Conservation (phyloP, 2,888 invertebrate genomes). For the Alloplasta piceator region DNA sequence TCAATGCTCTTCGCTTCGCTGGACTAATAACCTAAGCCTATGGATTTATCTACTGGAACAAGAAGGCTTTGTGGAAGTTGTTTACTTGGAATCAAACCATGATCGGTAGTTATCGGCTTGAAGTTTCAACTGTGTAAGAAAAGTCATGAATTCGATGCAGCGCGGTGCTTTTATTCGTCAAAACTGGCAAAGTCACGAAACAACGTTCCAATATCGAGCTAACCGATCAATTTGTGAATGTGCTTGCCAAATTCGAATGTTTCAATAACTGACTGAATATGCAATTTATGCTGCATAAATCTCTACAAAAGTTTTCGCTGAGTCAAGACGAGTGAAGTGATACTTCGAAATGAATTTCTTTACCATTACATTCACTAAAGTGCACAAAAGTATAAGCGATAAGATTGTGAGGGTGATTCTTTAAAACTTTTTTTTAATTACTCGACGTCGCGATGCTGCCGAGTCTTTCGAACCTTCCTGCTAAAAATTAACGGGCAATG, state of each 20-base stretch:
- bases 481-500: no score
- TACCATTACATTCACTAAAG: no score
- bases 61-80: neutral
- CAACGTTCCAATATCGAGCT: neutral
- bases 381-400: no score
- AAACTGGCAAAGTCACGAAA: neutral
- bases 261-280: neutral
- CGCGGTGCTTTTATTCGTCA: conserved; percentile 22
- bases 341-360: no score
- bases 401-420: no score
- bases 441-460: no score
- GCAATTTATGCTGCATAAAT: no score
- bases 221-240: conserved; percentile 3
- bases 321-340: no score
- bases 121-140: conserved; percentile 28
- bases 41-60: conserved; percentile 46
- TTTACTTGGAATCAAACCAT: neutral
- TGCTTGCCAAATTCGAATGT: neutral
- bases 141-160: conserved; percentile 14
- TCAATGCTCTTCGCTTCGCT: conserved; percentile 47
- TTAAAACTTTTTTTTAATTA: no score
- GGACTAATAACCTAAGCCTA: conserved; percentile 47
- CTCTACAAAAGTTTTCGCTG: no score
- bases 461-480: no score
- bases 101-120: conserved; percentile 30